A percentile compares a stretch with the other conserved stretches of the same genome.
These are phyloP conservation scores for Ischnus inquisitorius DNA, from an alignment of 2,888 invertebrate species.

Conservation along the genomic window DNA sequence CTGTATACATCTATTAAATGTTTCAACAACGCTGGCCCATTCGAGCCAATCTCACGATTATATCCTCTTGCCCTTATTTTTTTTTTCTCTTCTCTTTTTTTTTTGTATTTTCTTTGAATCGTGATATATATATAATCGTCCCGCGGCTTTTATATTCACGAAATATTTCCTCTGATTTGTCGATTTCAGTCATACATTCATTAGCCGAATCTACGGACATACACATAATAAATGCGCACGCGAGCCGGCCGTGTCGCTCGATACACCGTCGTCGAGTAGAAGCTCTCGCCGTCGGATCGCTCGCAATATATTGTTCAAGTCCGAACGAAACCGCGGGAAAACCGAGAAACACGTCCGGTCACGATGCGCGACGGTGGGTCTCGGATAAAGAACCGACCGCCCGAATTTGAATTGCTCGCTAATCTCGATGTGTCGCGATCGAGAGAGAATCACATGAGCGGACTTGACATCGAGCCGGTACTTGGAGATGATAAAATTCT, in stretches of 20 bases:
- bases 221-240: slow-evolving; percentile 11
- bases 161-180: slow-evolving; percentile 12
- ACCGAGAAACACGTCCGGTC: slow-evolving; percentile 17
- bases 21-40: slow-evolving; percentile 79
- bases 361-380: slow-evolving; percentile 13
- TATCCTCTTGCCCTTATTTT: slow-evolving; percentile 62
- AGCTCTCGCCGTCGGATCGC: too few species aligned
- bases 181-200: slow-evolving; percentile 37
- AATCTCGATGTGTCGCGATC: slow-evolving; percentile 5
- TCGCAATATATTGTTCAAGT: too few species aligned
- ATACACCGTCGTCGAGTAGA: neutral
- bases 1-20: slow-evolving; percentile 80
- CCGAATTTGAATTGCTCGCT: slow-evolving; percentile 25
- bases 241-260: slow-evolving; percentile 4
- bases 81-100: slow-evolving; percentile 58
- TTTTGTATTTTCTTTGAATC: slow-evolving; percentile 28
- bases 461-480: neutral
- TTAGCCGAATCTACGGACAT: neutral
- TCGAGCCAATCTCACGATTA: slow-evolving; percentile 77
- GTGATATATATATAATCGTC: slow-evolving; percentile 54
- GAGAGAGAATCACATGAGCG: slow-evolving; percentile 19
- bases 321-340: slow-evolving; percentile 13
- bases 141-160: slow-evolving; percentile 14
- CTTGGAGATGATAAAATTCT: slow-evolving; percentile 16
- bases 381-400: slow-evolving; percentile 5